phyloP scores from a whole-genome alignment of 2,113 vertebrate genomes.

The Neodon shergylaensis region DNA sequence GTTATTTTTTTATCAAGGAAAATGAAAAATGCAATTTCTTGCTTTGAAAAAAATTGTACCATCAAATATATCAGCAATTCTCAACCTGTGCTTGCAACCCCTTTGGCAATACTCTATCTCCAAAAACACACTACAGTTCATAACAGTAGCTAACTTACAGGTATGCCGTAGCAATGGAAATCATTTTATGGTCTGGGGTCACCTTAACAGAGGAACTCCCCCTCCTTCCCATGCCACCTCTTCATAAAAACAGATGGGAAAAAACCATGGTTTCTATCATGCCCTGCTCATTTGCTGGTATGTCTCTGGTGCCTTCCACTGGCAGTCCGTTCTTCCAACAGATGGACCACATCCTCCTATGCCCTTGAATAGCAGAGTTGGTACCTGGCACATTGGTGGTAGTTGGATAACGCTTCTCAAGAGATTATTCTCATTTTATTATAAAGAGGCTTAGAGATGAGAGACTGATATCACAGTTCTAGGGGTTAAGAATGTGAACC shows the following conservation, averaged over 20 bases:
- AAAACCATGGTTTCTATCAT: neutral
- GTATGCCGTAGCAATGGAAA: neutral
- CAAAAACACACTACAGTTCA: neutral
- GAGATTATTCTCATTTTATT: neutral
- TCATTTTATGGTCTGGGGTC: neutral
- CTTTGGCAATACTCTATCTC: neutral
- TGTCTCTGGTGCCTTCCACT: neutral
- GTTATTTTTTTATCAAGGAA: neutral
- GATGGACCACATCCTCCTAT: rapidly evolving
- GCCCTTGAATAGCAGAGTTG: neutral
- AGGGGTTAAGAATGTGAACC: neutral
- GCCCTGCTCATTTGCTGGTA: neutral
- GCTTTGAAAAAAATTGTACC: neutral
- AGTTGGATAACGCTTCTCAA: neutral
- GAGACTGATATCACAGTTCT: neutral
- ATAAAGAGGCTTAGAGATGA: neutral
- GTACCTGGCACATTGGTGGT: neutral
- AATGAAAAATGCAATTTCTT: neutral
- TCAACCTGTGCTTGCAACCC: neutral
- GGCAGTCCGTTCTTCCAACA: neutral
- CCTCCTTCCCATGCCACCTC: neutral
- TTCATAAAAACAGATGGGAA: neutral
- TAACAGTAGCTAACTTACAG: neutral
- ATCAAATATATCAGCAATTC: neutral
- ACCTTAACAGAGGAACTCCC: neutral